Percentiles rank a stretch among this genome's conserved stretches.
Evolutionary conservation across 2,888 invertebrate genomes (phyloP).

Genomic region (Charanyca ferruginea): DNA sequence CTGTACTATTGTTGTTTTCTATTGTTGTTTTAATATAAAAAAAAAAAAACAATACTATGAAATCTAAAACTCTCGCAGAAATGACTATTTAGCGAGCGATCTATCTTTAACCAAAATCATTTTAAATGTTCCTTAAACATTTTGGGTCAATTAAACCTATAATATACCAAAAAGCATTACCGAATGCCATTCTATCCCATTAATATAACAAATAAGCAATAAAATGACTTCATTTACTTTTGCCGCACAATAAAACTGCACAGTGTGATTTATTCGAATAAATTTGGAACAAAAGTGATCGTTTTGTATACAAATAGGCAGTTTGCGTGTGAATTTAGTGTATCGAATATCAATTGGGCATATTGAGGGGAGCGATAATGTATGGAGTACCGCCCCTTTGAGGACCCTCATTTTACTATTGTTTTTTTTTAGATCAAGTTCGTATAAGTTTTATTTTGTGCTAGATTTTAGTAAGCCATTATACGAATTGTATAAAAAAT

Average conservation of each 20-base stretch:
- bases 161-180: conserved; percentile 55
- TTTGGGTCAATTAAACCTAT: conserved; percentile 41
- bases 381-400: conserved; percentile 72
- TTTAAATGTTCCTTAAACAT: conserved; percentile 3
- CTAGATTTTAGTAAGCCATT: neutral
- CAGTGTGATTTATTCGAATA: conserved; percentile 64
- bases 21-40: too few species aligned
- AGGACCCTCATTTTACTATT: conserved; percentile 53
- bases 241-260: conserved; percentile 82
- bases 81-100: neutral
- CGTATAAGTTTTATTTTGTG: conserved; percentile 3
- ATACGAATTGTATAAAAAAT: neutral
- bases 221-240: conserved; percentile 79
- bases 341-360: conserved; percentile 88
- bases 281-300: conserved; percentile 80
- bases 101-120: neutral
- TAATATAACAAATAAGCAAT: conserved; percentile 63
- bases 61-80: neutral
- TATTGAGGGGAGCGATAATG: conserved; percentile 76
- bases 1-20: too few species aligned
- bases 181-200: conserved; percentile 51
- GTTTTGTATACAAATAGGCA: conserved; percentile 84
- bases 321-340: conserved; percentile 87
- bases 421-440: conserved; percentile 33
- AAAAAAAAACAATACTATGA: too few species aligned